Base-by-base conservation (phyloP, 2,888 invertebrate genomes). In the Endotricha flammealis region DNA sequence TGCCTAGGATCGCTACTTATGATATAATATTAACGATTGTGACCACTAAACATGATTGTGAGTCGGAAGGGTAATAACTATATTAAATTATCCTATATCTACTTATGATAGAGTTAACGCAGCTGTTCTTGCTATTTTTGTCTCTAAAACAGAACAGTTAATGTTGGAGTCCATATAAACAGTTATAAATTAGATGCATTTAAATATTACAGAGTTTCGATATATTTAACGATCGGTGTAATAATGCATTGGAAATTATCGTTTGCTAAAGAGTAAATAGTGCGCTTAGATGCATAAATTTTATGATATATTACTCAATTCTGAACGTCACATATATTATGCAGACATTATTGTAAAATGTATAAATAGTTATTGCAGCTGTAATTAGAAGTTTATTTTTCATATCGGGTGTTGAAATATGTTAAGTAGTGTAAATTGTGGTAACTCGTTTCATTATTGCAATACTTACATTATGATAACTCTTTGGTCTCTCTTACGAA, bases 311-410 rank as follows among this genome's bases (percentile, higher is more conserved):
- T 57, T 71, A 67, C 57, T 63, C 63, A 60, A 65, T 55, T 65
- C 64, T 62, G 56, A 66, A 64, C 56, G 55, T 64, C 71, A 76
- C 70, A 66, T 70, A 71, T 68, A n/a, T n/a, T n/a, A 70, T 66
- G 68, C 63, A 69, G 64, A 73, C 71, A 71, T 67, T 74, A 75
- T 71, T 77, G 64, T 82, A 80, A 78, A 85, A 83, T 85, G 82
- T 85, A 85, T 81, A 86, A 83, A 85, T 86, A 86, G 82, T 83
- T 86, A 85, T 82, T 83, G 83, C 86, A 79, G 77, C 83, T 79
- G 81, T 85, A 86, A 80, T 85, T 85, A 86, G 85, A 79, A 71
- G 81, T 85, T 86, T 86, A 86, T 85, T 86, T 86, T 86, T 86
- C 83, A 85, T 86, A 86, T 83, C 80, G 80, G 75, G 80, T 86